Conservation (phyloP, 2,797 vertebrate species). For the Diplodus puntazzo region DNA sequence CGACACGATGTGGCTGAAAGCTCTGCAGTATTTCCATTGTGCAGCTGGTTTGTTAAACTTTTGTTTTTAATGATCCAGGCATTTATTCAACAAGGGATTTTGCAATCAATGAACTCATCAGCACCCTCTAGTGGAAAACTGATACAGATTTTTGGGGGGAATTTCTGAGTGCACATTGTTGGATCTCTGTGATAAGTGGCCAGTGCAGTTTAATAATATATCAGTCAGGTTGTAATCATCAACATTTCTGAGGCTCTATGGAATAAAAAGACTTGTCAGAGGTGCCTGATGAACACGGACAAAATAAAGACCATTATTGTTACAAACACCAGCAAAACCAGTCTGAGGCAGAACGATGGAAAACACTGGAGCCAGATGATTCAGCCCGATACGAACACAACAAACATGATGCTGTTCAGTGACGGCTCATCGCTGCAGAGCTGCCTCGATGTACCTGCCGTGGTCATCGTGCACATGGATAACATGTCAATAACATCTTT, state of each 20-base stretch:
- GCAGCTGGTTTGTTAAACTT: background rate
- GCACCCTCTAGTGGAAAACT: constrained; percentile 1
- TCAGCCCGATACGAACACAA: background rate
- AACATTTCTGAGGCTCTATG: background rate
- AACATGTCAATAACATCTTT: background rate
- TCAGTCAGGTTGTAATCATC: background rate
- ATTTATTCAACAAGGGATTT: background rate
- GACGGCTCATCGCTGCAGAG: constrained; percentile 3
- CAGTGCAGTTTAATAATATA: background rate
- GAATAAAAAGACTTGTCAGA: background rate
- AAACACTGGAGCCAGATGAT: background rate
- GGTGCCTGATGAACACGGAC: background rate
- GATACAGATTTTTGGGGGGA: background rate
- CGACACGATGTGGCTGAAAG: background rate
- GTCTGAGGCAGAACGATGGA: background rate
- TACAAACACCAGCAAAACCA: background rate
- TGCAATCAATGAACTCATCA: background rate
- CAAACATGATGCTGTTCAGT: constrained; percentile 1
- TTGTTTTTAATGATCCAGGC: background rate
- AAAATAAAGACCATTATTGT: background rate
- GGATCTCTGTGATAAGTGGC: background rate
- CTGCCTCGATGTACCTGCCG: constrained; percentile 2
- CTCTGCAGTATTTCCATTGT: background rate
- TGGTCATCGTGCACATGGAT: constrained; percentile 11
- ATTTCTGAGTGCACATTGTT: constrained; percentile 19